Percentiles rank a stretch among this genome's conserved stretches.
Evolutionary conservation across 2,797 vertebrate genomes (phyloP).

Genomic region (Setipinna tenuifilis): DNA sequence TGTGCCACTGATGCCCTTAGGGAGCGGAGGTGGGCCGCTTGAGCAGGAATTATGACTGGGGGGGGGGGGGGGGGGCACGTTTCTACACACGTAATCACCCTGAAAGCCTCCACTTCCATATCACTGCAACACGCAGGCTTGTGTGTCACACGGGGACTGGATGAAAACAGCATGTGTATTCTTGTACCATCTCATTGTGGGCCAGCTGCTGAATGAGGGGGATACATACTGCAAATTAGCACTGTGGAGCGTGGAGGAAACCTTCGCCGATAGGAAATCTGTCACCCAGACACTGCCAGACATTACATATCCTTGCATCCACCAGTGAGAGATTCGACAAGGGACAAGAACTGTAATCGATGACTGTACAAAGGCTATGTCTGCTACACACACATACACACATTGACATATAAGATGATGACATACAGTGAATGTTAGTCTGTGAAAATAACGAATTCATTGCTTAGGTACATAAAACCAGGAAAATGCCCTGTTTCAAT

Average conservation of each 20-base stretch:
- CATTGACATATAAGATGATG: too few relatives aligned
- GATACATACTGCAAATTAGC: neutral
- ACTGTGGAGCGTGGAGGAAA: neutral
- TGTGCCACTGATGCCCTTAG: neutral
- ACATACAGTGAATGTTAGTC: too few relatives aligned
- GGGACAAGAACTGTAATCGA: neutral
- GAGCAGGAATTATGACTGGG: neutral
- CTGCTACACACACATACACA: too few relatives aligned
- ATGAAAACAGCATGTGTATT: neutral
- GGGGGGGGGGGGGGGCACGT: neutral
- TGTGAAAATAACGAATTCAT: too few relatives aligned
- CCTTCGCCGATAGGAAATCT: neutral
- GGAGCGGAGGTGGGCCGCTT: neutral
- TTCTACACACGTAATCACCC: neutral
- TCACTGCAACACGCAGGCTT: neutral
- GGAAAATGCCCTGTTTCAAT: too few relatives aligned
- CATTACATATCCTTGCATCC: neutral
- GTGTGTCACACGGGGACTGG: neutral
- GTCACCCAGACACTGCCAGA: neutral
- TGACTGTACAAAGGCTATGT: neutral
- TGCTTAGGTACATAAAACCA: too few relatives aligned
- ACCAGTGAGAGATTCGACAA: neutral
- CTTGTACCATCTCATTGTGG: neutral
- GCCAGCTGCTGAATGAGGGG: neutral
- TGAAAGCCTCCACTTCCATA: neutral